These are phyloP conservation scores for Alcis repandata DNA, from an alignment of 2,888 invertebrate species.

Conservation along the genomic window DNA sequence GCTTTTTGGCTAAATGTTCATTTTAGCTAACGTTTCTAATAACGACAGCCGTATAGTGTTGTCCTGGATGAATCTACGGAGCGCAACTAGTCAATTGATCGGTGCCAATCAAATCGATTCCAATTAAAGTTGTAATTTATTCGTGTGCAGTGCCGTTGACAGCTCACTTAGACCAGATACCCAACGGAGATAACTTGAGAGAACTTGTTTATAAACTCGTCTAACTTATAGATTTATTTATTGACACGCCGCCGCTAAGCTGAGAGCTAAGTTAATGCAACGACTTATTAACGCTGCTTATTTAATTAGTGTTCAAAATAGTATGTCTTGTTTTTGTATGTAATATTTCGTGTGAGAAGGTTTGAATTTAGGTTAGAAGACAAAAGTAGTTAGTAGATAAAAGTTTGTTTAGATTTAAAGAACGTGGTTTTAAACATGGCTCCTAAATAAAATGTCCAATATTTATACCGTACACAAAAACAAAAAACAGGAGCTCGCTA, in stretches of 20 bases:
- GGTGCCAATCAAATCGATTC: constrained; percentile 39
- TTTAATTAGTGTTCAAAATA: too few species aligned
- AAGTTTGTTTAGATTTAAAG: neutral
- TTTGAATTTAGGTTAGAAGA: too few species aligned
- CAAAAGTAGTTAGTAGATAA: too few species aligned
- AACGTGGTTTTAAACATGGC: neutral
- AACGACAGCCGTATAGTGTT: neutral
- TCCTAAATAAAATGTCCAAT: neutral
- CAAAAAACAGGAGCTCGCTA: neutral
- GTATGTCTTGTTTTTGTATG: too few species aligned
- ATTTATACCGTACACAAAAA: neutral
- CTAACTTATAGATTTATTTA: constrained; percentile 45
- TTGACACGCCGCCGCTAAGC: constrained; percentile 15
- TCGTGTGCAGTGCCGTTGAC: constrained; percentile 51
- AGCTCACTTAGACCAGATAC: constrained; percentile 44
- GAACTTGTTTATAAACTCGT: constrained; percentile 46
- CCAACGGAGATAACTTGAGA: constrained; percentile 36
- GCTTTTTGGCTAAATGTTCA: too few species aligned
- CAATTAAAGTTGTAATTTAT: constrained; percentile 54
- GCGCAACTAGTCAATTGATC: constrained; percentile 8
- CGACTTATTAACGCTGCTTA: too few species aligned
- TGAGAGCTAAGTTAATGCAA: constrained; percentile 24
- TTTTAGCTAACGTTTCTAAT: too few species aligned
- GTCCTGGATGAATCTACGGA: neutral
- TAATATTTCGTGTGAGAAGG: too few species aligned